These are phyloP conservation scores for Stercorarius parasiticus DNA, from an alignment of 2,113 vertebrate genomes.

Conservation along the genomic window DNA sequence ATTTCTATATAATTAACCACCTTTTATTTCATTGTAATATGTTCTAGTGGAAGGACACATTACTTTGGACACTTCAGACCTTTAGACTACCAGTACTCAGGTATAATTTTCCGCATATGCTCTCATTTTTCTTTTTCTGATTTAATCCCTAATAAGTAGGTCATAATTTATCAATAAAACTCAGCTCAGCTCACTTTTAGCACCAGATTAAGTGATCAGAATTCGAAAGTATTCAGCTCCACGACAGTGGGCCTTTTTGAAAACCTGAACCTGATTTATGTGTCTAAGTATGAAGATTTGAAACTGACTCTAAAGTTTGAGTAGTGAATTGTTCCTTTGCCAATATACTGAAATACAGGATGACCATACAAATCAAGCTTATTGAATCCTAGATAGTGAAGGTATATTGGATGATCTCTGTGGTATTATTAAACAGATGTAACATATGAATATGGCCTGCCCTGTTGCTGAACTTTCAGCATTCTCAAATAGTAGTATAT, in stretches of 20 bases:
- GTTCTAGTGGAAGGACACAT: background rate
- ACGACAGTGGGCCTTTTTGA: background rate
- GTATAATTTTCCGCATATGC: background rate
- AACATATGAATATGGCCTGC: background rate
- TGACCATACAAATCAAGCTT: background rate
- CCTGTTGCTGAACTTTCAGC: background rate
- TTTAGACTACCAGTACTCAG: background rate
- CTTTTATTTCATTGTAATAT: background rate
- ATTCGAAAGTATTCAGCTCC: background rate
- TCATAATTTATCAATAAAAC: background rate
- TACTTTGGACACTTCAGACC: background rate
- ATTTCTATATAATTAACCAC: background rate
- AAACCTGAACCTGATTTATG: background rate
- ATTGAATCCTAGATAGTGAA: background rate
- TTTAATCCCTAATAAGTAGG: background rate
- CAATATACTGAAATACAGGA: background rate
- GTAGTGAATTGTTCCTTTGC: background rate
- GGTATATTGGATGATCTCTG: background rate
- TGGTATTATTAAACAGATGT: background rate
- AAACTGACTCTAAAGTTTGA: background rate
- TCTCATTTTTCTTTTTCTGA: background rate
- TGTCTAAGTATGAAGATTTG: background rate
- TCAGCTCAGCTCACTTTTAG: background rate
- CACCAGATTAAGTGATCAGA: background rate
- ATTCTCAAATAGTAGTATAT: background rate